Base-by-base conservation (phyloP, 2,888 invertebrate species). In the Diploptera punctata region DNA sequence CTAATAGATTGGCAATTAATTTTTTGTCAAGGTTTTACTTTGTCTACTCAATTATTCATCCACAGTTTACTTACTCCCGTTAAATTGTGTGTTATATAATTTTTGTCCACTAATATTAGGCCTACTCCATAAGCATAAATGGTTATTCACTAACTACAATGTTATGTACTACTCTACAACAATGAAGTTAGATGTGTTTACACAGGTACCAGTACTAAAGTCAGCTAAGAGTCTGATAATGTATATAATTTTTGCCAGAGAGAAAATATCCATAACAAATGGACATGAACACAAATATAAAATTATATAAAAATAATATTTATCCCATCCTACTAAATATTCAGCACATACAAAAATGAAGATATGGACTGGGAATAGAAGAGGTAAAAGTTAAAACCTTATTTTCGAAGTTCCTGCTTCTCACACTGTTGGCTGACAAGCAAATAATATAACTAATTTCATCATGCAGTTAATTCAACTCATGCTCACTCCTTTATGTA, bases 181-280 rank as follows among this genome's bases (percentile, higher is more conserved):
- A n/a, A 4, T 47, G 47, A 47, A 47, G 19, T 18, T 2, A 19
- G 18, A 47, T 19, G 18, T 18, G 18, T n/a, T n/a, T n/a, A n/a
- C n/a, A n/a, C n/a, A n/a, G n/a, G n/a, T n/a, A n/a, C n/a, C n/a
- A n/a, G n/a, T n/a, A n/a, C n/a, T n/a, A n/a, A n/a, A n/a, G n/a
- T n/a, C n/a, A n/a, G n/a, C n/a, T n/a, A n/a, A n/a, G n/a, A n/a
- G n/a, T n/a, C n/a, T n/a, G n/a, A n/a, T n/a, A n/a, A n/a, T n/a
- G n/a, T n/a, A n/a, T n/a, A n/a, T n/a, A 24, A 24, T 21, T 18
- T 57, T n/a, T 57, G 57, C n/a, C 57, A 57, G 52, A 21, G 52
- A 52, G 52, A 18, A 18, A 52, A n/a, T 19, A 21, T 21, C 31
- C 29, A 57, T 57, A 57, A 57, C 29, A 3, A 31, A 31, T 16